Conservation (phyloP, 2,888 invertebrate genomes). For the Eudasyphora cyanicolor region DNA sequence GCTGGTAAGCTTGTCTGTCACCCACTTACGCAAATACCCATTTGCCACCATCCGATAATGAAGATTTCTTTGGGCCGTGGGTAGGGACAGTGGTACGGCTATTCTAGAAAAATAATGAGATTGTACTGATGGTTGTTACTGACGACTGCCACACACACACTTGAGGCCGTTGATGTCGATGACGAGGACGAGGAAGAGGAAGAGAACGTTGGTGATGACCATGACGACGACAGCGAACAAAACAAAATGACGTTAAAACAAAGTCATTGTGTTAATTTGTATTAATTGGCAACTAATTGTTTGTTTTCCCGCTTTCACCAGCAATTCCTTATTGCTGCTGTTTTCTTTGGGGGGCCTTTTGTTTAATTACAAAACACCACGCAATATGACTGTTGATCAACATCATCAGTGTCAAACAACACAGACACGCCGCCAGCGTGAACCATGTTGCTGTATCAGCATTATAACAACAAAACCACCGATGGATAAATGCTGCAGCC, state of each 20-base stretch:
- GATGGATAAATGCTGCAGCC: background rate
- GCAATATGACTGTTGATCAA: constrained; percentile 47
- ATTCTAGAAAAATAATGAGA: constrained; percentile 17
- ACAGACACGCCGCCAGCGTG: background rate
- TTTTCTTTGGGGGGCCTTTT: constrained; percentile 27
- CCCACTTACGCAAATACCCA: too few species aligned
- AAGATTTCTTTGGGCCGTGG: background rate
- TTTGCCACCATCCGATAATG: background rate
- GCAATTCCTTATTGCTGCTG: background rate
- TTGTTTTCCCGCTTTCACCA: constrained; percentile 53
- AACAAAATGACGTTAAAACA: constrained; percentile 60
- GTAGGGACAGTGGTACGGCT: background rate
- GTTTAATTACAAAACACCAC: constrained; percentile 53
- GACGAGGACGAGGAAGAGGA: background rate
- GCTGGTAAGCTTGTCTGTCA: too few species aligned
- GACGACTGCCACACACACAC: background rate
- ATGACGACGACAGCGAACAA: constrained; percentile 19
- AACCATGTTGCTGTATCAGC: background rate
- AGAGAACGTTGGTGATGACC: background rate
- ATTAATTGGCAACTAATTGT: constrained; percentile 73
- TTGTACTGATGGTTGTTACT: background rate
- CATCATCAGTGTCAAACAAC: background rate
- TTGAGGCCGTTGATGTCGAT: background rate
- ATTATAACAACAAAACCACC: background rate
- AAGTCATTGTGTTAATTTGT: constrained; percentile 70